Evolutionary conservation across 2,113 vertebrate species (phyloP).

Genomic region (Ailuropoda melanoleuca): DNA sequence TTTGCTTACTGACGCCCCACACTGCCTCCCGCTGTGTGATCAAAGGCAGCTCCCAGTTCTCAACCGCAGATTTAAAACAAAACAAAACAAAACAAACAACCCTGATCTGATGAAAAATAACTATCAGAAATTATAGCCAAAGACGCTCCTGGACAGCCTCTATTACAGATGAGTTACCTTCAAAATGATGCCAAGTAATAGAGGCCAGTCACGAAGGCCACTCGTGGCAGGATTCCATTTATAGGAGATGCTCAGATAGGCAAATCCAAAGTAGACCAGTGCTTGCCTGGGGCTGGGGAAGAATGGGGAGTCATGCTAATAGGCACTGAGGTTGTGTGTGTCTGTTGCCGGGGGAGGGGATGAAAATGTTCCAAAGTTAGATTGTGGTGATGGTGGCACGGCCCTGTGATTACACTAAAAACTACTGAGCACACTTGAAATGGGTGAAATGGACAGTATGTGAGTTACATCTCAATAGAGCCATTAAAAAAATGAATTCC

Average conservation of each 20-base stretch:
- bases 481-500: neutral
- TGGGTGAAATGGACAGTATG: neutral
- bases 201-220: neutral
- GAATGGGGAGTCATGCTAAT: fast-evolving
- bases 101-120: neutral
- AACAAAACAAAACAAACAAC: neutral
- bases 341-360: fast-evolving
- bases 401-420: neutral
- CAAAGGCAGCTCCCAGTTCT: neutral
- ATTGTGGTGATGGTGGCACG: neutral
- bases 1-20: neutral
- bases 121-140: neutral
- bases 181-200: neutral
- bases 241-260: fast-evolving
- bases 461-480: neutral
- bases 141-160: neutral
- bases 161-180: neutral
- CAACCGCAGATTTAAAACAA: neutral
- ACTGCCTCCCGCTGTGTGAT: neutral
- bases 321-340: neutral
- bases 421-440: too few species aligned
- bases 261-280: fast-evolving
- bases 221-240: fast-evolving
- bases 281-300: neutral
- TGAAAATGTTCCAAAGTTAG: neutral